phyloP scores from a whole-genome alignment of 2,113 vertebrate species.

The Chamaetylas fuelleborni region DNA sequence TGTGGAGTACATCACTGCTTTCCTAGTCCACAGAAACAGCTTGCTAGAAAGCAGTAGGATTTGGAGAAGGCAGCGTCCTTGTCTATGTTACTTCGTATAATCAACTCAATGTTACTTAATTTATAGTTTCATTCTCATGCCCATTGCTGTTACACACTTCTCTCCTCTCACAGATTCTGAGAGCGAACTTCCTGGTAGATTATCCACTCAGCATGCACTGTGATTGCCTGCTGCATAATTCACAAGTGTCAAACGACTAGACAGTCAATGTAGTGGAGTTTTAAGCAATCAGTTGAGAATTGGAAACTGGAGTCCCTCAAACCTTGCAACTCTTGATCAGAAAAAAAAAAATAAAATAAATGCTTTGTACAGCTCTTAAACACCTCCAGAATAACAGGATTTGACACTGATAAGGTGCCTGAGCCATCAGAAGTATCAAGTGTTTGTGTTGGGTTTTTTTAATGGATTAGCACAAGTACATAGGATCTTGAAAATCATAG shows the following conservation, averaged over 20 bases:
- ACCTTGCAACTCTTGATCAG: not conserved
- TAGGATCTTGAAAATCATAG: not conserved
- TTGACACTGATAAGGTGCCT: not conserved
- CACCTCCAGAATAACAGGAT: not conserved
- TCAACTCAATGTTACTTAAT: not conserved
- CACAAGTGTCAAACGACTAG: fast-evolving
- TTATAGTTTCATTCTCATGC: not conserved
- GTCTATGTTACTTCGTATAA: not conserved
- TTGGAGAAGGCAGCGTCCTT: not conserved
- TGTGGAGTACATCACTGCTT: not conserved
- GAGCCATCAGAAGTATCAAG: not conserved
- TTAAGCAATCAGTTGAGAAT: not conserved
- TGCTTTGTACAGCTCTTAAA: not conserved
- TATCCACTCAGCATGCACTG: not conserved
- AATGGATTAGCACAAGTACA: not conserved
- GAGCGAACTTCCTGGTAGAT: not conserved
- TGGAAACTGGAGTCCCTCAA: not conserved
- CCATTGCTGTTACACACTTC: not conserved
- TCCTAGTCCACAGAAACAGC: not conserved
- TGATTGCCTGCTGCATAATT: not conserved
- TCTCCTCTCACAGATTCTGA: not conserved
- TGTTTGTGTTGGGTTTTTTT: not conserved
- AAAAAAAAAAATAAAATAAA: not conserved
- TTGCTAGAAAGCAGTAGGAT: not conserved
- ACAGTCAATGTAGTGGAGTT: not conserved